These are phyloP conservation scores for Cepphus grylle DNA, from an alignment of 2,113 vertebrate species.

Conservation along the genomic window DNA sequence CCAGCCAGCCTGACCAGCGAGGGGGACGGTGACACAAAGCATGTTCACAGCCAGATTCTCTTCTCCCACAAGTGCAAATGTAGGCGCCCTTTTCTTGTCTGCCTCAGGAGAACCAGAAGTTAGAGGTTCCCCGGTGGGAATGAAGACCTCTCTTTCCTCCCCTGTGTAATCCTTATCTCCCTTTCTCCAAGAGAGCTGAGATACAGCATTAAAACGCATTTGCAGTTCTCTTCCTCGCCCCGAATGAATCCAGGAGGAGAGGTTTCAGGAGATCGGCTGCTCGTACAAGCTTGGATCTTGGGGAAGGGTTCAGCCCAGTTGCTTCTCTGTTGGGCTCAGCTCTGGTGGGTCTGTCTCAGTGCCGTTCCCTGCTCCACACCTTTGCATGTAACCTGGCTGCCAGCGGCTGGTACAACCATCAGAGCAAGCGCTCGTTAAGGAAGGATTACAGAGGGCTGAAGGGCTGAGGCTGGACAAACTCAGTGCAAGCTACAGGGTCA, in stretches of 20 bases:
- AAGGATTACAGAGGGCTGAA: neutral
- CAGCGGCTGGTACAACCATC: neutral
- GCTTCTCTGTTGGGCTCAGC: neutral
- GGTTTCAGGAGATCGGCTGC: neutral
- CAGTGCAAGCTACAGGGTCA: neutral
- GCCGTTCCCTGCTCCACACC: neutral
- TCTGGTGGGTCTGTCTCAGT: neutral
- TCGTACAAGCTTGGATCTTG: neutral
- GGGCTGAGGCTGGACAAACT: neutral
- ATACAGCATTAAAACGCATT: neutral
- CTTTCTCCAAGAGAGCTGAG: neutral
- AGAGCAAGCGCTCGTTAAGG: fast-evolving
- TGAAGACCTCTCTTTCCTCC: neutral
- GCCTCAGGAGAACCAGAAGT: neutral
- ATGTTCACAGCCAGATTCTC: neutral
- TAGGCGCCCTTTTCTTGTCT: neutral
- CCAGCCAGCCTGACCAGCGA: neutral
- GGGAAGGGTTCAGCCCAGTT: neutral
- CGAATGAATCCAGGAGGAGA: neutral
- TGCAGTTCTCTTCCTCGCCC: neutral
- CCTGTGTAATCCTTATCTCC: neutral
- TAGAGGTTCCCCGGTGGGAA: neutral
- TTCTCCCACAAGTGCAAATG: neutral
- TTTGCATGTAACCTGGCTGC: neutral
- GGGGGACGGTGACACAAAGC: neutral